phyloP scores from a whole-genome alignment of 2,113 vertebrate species.

The Castor canadensis region DNA sequence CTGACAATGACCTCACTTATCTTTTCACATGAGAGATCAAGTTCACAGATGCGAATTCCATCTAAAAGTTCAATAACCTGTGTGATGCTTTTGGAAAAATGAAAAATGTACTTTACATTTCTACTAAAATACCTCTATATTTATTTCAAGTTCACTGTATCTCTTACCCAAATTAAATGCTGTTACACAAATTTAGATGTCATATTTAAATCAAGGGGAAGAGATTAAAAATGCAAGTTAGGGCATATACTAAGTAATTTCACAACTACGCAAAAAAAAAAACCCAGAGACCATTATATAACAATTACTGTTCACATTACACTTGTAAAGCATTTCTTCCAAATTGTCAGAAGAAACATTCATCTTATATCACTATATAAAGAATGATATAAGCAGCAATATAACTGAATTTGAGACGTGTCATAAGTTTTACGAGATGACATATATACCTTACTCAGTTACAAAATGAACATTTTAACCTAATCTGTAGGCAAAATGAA shows the following conservation, averaged over 20 bases:
- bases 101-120: slow-evolving; percentile 61
- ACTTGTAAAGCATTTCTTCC: slow-evolving; percentile 34
- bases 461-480: not conserved
- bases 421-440: slow-evolving; percentile 23
- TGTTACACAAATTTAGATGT: not conserved
- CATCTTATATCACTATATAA: not conserved
- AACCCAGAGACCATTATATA: not conserved
- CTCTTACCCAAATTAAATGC: slow-evolving; percentile 39
- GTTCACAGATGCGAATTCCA: slow-evolving; percentile 83
- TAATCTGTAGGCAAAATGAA: slow-evolving; percentile 10
- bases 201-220: not conserved
- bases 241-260: not conserved
- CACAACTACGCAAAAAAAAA: slow-evolving; percentile 11
- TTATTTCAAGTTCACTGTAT: slow-evolving; percentile 21
- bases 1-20: slow-evolving; percentile 89
- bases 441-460: not conserved
- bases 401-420: slow-evolving; percentile 1
- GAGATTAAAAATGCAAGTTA: not conserved
- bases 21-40: slow-evolving; percentile 90
- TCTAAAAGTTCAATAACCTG: slow-evolving; percentile 93
- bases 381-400: slow-evolving; percentile 33
- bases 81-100: slow-evolving; percentile 88
- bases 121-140: not conserved
- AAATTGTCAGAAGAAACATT: slow-evolving; percentile 1
- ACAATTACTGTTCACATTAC: slow-evolving; percentile 25